Evolutionary conservation across 2,888 invertebrate species (phyloP), one percentile per base, ranked within the genome.

Genomic region (Caenorhabditis sp.): DNA sequence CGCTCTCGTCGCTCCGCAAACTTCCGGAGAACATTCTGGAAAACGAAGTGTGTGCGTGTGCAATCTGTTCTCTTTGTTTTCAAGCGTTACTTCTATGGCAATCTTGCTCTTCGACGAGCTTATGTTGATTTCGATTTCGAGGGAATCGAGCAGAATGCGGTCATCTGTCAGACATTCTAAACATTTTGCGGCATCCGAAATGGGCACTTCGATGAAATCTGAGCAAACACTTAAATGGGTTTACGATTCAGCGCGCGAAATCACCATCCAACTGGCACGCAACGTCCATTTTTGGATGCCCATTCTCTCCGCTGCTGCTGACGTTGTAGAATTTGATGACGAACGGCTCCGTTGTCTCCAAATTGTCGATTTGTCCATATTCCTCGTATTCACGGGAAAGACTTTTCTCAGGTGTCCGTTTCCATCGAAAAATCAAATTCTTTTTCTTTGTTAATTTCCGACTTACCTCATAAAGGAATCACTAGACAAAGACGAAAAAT

Each of bases 191-290:
- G 74, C 74, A 43, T 74, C 74, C 39, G 48, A 24, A 32, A 74
- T 61, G 37, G 66, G 61, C 35, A 74, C 66, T 66, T 74, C 74
- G 35, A 61, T 55, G 56, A 61, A 74, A 66, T 74, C 74, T 74
- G 58, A 73, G 52, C 48, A 56, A 32, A 63, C 53, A 55, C 45
- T 53, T 65, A 30, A 32, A 59, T 41, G 55, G 20, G 26, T 55
- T 65, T 55, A 46, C 55, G 46, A 46, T 53, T 66, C 48, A 17
- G 22, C 27, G 27, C 37, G 24, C 24, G 46, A 39, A 58, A 41
- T 58, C 41, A 74, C 74, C 74, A 56, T 74, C 74, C 11, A 74
- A 48, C 48, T 66, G 74, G 61, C 74, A 74, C 48, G 32, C 63
- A 20, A 74, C 35, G n/a, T 73, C 53, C 27, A 59, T 45, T 46